phyloP scores from a whole-genome alignment of 2,113 vertebrate species.

The Mobula hypostoma region DNA sequence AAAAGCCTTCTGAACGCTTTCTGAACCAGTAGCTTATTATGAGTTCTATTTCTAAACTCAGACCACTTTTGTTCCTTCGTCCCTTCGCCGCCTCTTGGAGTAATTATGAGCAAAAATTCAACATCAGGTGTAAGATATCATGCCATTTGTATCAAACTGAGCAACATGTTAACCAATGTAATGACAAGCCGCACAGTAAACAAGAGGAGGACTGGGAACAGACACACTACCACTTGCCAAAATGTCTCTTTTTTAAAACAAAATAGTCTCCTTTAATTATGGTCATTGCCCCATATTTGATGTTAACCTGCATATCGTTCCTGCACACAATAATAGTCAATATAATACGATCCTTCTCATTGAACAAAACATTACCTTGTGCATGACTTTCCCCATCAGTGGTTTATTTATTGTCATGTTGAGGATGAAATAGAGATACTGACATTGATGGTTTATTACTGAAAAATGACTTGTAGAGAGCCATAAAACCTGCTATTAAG shows the following conservation, averaged over 20 bases:
- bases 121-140: not conserved
- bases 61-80: not conserved
- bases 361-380: slow-evolving; percentile 22
- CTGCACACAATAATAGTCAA: not conserved
- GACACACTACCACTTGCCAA: not conserved
- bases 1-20: not conserved
- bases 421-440: slow-evolving; percentile 26
- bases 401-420: slow-evolving; percentile 23
- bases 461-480: slow-evolving; percentile 1
- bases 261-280: not conserved
- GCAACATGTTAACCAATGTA: not conserved
- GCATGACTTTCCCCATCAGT: not conserved
- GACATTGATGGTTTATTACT: slow-evolving; percentile 1
- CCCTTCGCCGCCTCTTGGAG: no score
- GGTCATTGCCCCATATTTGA: not conserved
- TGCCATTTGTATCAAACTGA: not conserved
- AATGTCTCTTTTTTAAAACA: not conserved
- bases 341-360: not conserved
- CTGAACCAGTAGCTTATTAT: not conserved
- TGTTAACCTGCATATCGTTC: no score
- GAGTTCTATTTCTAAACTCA: not conserved
- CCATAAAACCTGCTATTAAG: slow-evolving; percentile 28
- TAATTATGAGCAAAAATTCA: no score
- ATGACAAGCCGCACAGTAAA: not conserved
- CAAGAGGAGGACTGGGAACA: not conserved